Base-by-base conservation (phyloP, 2,888 invertebrate genomes). In the Empis livida region DNA sequence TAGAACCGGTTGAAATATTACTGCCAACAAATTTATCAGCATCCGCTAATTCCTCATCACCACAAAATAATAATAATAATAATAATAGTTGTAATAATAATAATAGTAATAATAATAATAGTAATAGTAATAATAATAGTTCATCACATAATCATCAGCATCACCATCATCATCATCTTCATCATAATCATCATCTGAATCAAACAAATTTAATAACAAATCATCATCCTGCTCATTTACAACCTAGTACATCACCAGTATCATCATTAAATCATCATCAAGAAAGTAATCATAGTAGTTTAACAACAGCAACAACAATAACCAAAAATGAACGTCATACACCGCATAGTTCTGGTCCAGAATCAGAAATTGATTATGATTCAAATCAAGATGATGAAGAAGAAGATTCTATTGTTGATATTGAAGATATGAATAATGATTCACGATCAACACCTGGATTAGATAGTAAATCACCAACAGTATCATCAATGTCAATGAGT, bases 341-440 rank as follows among this genome's bases (percentile, higher is more conserved):
- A 49, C 70, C 70, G 40, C 63, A 67, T 44, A 67, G 67, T 54
- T 68, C 68, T 38, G 66, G 68, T 31, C 62, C 63, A 45, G 69
- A 68, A 52, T 70, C 70, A 8, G 70, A 70, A 53, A 51, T 68
- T 51, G 70, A 70, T 49, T 70, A 70, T 53, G 70, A 70, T 56
- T 66, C 55, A 50, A 61, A 62, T 51, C 60, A 67, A 45, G 66
- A 58, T 37, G 58, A 67, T 48, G 65, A 68, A 49, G 69, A 68
- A 50, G 70, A 69, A 51, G 70, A 85, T 59, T 81, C 82, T 8
- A 82, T 84, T 48, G 85, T 87, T 13, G 87, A 88, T 62, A 86
- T 87, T 13, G 87, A 86, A 64, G 87, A 86, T 59, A 70, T 85
- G 60, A 79, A 79, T 59, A 79, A 78, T 46, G 64, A 64, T 42